Evolutionary conservation across 64 coral and sea anemone genomes (phyloP).

Genomic region (Montipora foliosa): DNA sequence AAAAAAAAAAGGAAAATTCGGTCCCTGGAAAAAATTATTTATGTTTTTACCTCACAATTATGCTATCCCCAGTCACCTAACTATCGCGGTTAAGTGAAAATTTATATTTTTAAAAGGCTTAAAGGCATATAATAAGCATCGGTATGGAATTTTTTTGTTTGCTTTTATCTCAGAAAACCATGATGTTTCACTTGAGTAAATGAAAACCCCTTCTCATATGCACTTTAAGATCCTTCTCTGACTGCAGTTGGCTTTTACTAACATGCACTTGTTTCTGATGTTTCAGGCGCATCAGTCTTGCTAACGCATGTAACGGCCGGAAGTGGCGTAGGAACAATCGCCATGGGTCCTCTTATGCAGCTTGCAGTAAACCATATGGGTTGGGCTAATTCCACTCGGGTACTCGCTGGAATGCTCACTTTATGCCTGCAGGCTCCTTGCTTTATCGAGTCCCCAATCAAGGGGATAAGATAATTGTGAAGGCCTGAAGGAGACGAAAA

Average conservation of each 20-base stretch:
- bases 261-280: background rate
- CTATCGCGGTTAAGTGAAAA: too few relatives aligned
- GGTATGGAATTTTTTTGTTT: too few relatives aligned
- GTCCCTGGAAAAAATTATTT: too few relatives aligned
- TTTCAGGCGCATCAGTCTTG: conserved; percentile 80
- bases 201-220: background rate
- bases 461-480: background rate
- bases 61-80: too few relatives aligned
- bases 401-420: conserved; percentile 71
- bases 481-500: conserved; percentile 9
- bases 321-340: conserved; percentile 88
- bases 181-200: background rate
- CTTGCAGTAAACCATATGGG: conserved; percentile 68
- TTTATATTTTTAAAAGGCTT: too few relatives aligned
- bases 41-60: too few relatives aligned
- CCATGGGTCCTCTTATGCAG: conserved; percentile 87
- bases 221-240: background rate
- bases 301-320: conserved; percentile 94
- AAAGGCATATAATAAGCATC: too few relatives aligned
- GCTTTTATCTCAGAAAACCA: too few relatives aligned
- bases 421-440: conserved; percentile 61
- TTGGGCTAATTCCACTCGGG: conserved; percentile 73
- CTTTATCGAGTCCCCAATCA: conserved; percentile 64
- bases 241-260: background rate
- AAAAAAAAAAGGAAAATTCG: too few relatives aligned